phyloP scores from a whole-genome alignment of 2,797 vertebrate genomes.

The Sebastes iracundus region DNA sequence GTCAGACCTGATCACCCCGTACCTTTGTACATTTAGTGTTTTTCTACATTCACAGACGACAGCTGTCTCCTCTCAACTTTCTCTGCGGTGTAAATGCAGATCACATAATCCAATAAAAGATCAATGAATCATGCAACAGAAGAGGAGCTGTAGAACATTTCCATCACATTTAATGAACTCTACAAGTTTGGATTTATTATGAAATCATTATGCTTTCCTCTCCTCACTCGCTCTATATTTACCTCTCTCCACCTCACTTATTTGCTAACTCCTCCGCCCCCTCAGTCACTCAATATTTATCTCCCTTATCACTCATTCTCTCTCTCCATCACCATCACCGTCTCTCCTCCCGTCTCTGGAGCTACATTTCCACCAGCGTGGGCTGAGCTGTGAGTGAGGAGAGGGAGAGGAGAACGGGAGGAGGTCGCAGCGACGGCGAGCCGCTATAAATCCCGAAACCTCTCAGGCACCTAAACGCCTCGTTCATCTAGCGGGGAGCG shows the following conservation, averaged over 20 bases:
- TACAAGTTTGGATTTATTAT: slow-evolving; percentile 2
- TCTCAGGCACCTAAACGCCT: slow-evolving; percentile 54
- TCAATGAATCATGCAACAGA: background rate
- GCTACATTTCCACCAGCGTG: slow-evolving; percentile 22
- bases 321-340: slow-evolving; percentile 19
- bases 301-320: slow-evolving; percentile 43
- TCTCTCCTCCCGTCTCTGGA: background rate
- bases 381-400: background rate
- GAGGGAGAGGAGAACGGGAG: slow-evolving; percentile 29
- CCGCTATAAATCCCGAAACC: slow-evolving; percentile 36
- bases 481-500: slow-evolving; percentile 27
- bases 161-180: background rate
- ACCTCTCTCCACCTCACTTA: slow-evolving; percentile 49
- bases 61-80: background rate
- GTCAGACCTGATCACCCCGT: too few species aligned
- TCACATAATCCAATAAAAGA: background rate
- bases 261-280: slow-evolving; percentile 54
- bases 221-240: slow-evolving; percentile 37
- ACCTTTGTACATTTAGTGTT: too few species aligned
- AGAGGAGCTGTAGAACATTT: background rate
- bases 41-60: background rate
- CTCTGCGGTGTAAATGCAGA: background rate
- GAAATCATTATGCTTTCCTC: slow-evolving; percentile 25
- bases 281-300: slow-evolving; percentile 54
- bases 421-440: slow-evolving; percentile 25